Evolutionary conservation across 1,140 invertebrate species (phyloP).

Genomic region (Neocloeon triangulifer): DNA sequence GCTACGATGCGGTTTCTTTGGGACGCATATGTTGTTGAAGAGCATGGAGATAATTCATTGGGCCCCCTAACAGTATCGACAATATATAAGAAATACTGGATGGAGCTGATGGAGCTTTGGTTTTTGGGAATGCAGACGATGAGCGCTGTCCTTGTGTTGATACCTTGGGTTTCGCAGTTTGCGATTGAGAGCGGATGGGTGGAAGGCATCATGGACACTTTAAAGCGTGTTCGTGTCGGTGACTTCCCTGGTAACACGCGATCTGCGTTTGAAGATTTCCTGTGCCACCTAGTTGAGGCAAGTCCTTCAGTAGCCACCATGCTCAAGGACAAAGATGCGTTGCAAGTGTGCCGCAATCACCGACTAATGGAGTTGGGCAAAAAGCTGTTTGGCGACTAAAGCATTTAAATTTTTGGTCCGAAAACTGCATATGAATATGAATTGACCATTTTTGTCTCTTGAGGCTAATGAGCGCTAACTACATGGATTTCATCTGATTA

Average conservation of each 20-base stretch:
- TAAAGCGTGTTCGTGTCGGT: conserved; percentile 58
- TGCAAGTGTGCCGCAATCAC: conserved; percentile 63
- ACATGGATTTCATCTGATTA: no score
- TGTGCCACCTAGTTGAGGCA: conserved; percentile 61
- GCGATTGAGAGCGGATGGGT: conserved; percentile 80
- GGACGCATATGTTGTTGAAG: conserved; percentile 77
- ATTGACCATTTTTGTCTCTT: conserved; percentile 4
- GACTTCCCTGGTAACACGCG: conserved; percentile 59
- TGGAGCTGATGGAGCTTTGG: conserved; percentile 75
- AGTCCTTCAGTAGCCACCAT: conserved; percentile 49
- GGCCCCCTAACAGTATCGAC: conserved; percentile 49
- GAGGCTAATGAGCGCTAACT: neutral
- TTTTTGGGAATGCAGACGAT: conserved; percentile 85
- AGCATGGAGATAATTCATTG: conserved; percentile 54
- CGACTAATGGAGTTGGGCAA: conserved; percentile 72
- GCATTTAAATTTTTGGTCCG: no score
- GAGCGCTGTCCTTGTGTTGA: conserved; percentile 46
- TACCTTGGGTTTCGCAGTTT: conserved; percentile 79
- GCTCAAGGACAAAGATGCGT: conserved; percentile 57
- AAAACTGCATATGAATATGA: no score
- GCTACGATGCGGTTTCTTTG: conserved; percentile 71
- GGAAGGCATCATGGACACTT: conserved; percentile 56
- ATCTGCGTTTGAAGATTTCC: conserved; percentile 71
- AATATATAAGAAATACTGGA: conserved; percentile 67
- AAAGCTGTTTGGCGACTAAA: conserved; percentile 58